These are phyloP conservation scores for Ceuthmochares aereus DNA, from an alignment of 2,113 vertebrate genomes.

Conservation along the genomic window DNA sequence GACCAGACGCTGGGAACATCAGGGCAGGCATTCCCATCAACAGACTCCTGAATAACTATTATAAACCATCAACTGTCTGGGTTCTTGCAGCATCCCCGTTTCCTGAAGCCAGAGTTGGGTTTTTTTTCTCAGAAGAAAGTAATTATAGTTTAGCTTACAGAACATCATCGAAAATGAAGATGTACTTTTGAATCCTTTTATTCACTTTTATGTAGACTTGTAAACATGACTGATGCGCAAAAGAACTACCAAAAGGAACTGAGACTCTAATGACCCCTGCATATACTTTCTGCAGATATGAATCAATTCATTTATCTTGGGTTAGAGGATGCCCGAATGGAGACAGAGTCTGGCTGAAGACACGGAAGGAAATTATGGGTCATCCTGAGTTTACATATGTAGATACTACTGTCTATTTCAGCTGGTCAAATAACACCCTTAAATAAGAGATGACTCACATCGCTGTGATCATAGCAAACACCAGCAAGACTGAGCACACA, in stretches of 20 bases:
- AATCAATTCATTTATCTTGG: background rate
- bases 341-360: background rate
- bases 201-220: background rate
- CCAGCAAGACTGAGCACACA: background rate
- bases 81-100: background rate
- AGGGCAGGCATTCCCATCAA: background rate
- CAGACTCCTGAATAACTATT: background rate
- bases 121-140: background rate
- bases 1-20: background rate
- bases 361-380: background rate
- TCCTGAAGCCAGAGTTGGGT: background rate
- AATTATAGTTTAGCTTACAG: background rate
- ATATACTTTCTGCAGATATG: background rate
- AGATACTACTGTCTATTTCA: background rate
- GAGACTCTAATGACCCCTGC: background rate
- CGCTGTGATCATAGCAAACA: background rate
- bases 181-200: background rate
- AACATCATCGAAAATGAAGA: background rate
- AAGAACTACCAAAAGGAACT: background rate
- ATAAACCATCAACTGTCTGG: background rate
- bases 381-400: background rate
- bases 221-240: background rate
- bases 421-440: background rate
- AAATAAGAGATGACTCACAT: background rate
- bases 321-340: background rate